Base-by-base conservation (phyloP, 2,888 invertebrate species). In the Erebia epiphron region DNA sequence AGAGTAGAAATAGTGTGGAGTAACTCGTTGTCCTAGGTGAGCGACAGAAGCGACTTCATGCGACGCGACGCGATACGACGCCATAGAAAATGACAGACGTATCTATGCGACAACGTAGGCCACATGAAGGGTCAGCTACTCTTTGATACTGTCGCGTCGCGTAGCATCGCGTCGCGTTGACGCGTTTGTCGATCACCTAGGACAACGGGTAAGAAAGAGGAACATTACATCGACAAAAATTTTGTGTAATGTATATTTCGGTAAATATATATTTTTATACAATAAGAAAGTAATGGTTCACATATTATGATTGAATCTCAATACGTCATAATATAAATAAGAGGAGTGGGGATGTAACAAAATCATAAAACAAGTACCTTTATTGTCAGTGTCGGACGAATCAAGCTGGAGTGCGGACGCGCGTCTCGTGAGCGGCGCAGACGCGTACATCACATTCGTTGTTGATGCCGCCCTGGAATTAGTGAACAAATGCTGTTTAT, bases 351-450 rank as follows among this genome's bases (percentile, higher is more conserved):
- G 54, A 56, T 65, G 18, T 66, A 26, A 21, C 13, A 16, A 11
- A 35, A 35, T 35, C 35, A 35, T 1, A 35, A 35, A 35, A 41
- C 41, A 13, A 21, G 64, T 83, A 90, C 92, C 92, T 92, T 98
- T 97, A 91, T 97, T 97, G 80, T 95, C 95, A 88, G 87, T 92
- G 81, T 93, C 92, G 74, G 91, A 87, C 2, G 86, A 79, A 83
- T 96, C 96, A 79, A 97, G 93, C 83, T 98, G 97, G 76, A 97
- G 94, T 89, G 97, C 97, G 71, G 97, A 97, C 84, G 97, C 97
- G 85, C 97, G 95, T 91, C 97, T 95, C 78, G 97, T 97, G 82
- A 97, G 94, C 87, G 96, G 95, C 91, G 95, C 94, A 89, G 96
- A 96, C 87, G 95, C 94, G 86, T 95, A 95, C 94, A 97, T 97